A percentile compares a stretch with the other conserved stretches of the same genome.
These are phyloP conservation scores for Martes martes DNA, from an alignment of 2,113 vertebrate genomes.

Conservation along the genomic window DNA sequence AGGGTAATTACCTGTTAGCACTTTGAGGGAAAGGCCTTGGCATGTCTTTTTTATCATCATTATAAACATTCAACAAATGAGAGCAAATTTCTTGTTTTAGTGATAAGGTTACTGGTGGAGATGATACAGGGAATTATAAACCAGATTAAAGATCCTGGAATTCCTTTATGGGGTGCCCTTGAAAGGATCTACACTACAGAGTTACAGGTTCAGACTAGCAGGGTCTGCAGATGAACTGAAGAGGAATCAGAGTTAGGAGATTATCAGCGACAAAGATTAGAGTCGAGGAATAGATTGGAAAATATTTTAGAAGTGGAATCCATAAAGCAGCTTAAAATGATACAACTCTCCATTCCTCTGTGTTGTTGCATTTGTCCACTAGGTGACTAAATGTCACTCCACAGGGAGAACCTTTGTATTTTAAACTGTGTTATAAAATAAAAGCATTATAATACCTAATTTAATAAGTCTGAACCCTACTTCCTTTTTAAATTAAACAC, in stretches of 20 bases:
- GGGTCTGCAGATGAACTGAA: background rate
- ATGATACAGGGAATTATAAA: background rate
- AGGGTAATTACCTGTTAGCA: background rate
- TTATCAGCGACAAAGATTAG: background rate
- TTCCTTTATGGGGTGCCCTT: background rate
- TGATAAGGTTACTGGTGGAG: background rate
- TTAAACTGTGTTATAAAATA: background rate
- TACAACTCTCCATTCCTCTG: background rate
- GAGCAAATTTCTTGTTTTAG: background rate
- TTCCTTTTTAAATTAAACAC: constrained; percentile 23
- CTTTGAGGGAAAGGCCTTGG: background rate
- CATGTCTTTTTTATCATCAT: background rate
- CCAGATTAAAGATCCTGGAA: background rate
- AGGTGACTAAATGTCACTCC: background rate
- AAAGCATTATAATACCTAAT: background rate
- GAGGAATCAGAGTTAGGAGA: background rate
- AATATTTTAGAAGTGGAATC: background rate
- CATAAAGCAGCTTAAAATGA: background rate
- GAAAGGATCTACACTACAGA: background rate
- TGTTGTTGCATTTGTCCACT: background rate
- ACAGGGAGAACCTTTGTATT: background rate
- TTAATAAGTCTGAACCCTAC: background rate
- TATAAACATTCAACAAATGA: background rate
- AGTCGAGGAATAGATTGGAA: background rate
- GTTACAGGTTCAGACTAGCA: background rate